Evolutionary conservation across 2,113 vertebrate genomes (phyloP), one percentile per base, ranked within the genome.

Genomic region (Sylvilagus bachmani): DNA sequence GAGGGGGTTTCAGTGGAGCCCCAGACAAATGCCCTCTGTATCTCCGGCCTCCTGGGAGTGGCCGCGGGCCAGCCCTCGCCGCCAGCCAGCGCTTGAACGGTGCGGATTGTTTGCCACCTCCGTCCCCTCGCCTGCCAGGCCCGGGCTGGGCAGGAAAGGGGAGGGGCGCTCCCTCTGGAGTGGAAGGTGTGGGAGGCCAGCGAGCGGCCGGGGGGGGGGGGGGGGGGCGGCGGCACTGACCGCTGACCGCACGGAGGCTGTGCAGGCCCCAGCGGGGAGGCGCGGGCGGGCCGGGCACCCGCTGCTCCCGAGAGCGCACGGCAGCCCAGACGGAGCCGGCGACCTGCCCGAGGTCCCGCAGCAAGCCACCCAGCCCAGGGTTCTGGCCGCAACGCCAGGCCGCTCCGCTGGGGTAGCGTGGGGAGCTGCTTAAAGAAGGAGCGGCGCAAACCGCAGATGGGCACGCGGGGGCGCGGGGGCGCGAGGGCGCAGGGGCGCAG

Each of bases 1-100:
- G 53, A 73, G 55, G 51, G 10, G 73, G 79, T 73, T 95, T 85
- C 33, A 89, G 83, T 4, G 96, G 93, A 93, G 92, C 62, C 96
- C 96, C 93, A 62, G 96, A 98, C 96, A 98, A 97, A 83, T 0
- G 0, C 7, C 8, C 3, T 78, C 97, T 98, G 94, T 93, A 93
- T 90, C 93, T 96, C 21, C 6, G 36, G 67, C 97, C 91, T 95
- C 33, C 96, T 98, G 97, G 82, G 33, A 49, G 83, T 97, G 98
- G 98, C 98, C 31, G 19, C 0, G 0, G 8, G 97, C 98, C 98
- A 97, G 74, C 49, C 10, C 91, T 85, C 89, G 10, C 82, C 36
- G 6, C 75, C 2, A 1, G 80, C 11, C 0, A n/a, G n/a, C n/a
- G 61, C 94, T 75, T 93, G 29, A 96, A 92, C 3, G 64, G 83